phyloP scores from a whole-genome alignment of 2,113 vertebrate genomes.

The Nothobranchius furzeri region DNA sequence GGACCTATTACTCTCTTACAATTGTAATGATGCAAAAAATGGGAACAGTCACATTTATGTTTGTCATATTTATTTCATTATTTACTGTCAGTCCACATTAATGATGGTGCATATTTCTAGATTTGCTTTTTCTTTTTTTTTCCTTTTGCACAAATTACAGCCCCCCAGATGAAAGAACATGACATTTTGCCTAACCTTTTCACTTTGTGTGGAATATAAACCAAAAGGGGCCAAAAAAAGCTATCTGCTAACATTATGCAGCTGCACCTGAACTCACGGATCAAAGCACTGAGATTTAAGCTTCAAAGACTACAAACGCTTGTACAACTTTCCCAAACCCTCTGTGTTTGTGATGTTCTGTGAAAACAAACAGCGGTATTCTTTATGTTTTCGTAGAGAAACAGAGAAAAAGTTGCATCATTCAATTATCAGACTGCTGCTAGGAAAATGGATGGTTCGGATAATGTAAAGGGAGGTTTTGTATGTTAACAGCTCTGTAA shows the following conservation, averaged over 20 bases:
- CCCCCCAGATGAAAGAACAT: background rate
- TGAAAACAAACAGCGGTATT: conserved; percentile 2
- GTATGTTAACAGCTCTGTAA: background rate
- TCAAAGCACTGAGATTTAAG: conserved; percentile 39
- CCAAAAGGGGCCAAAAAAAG: conserved; percentile 12
- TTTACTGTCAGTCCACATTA: no score
- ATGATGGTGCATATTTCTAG: no score
- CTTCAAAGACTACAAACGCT: conserved; percentile 27
- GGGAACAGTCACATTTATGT: no score
- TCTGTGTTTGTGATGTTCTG: conserved; percentile 13
- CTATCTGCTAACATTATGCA: conserved; percentile 21
- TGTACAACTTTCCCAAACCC: conserved; percentile 28
- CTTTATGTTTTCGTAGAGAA: background rate
- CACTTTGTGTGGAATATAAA: conserved; percentile 15
- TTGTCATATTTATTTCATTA: no score
- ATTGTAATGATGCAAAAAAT: no score
- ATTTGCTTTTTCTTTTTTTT: no score
- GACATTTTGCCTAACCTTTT: background rate
- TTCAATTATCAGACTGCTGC: conserved; percentile 5
- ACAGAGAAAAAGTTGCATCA: background rate
- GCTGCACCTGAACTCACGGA: conserved; percentile 25
- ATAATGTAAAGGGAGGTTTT: no score
- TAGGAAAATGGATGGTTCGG: background rate
- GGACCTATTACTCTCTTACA: no score
- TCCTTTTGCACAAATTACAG: no score